Evolutionary conservation across 2,797 vertebrate species (phyloP).

Genomic region (Ctenosaura bakeri): DNA sequence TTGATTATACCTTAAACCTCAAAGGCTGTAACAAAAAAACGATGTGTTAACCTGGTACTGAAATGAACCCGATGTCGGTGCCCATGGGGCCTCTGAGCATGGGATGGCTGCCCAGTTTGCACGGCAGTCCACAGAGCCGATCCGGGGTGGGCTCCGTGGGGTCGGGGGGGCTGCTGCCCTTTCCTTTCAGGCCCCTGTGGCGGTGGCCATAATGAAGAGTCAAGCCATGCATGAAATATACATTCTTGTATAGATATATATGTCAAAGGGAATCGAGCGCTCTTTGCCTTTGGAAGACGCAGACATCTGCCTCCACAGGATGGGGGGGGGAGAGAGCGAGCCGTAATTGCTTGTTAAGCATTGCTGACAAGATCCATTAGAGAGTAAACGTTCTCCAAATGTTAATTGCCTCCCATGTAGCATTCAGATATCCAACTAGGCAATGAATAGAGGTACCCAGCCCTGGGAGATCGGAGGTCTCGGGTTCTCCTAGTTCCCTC

Average conservation of each 20-base stretch:
- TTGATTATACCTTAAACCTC: no score
- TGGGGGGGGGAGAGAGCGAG: not conserved
- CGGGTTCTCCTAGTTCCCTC: no score
- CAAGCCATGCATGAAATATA: not conserved
- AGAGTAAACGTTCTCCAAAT: slow-evolving; percentile 44
- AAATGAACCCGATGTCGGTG: no score
- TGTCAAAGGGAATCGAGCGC: not conserved
- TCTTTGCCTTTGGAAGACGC: slow-evolving; percentile 24
- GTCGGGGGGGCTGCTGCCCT: no score
- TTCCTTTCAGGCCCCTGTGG: slow-evolving; percentile 17
- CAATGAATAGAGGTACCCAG: not conserved
- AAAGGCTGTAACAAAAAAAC: no score
- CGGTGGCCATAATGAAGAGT: not conserved
- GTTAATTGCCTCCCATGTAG: not conserved
- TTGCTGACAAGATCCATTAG: slow-evolving; percentile 31
- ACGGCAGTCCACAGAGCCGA: not conserved
- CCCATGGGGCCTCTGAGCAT: no score
- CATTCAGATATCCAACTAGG: not conserved
- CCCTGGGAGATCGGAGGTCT: not conserved
- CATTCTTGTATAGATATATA: accelerated
- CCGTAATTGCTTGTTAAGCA: not conserved
- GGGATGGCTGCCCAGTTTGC: no score
- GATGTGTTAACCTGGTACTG: no score
- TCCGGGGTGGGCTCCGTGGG: not conserved
- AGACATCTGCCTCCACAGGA: accelerated